Base-by-base conservation (phyloP, 2,888 invertebrate species). In the Orthosia cruda region DNA sequence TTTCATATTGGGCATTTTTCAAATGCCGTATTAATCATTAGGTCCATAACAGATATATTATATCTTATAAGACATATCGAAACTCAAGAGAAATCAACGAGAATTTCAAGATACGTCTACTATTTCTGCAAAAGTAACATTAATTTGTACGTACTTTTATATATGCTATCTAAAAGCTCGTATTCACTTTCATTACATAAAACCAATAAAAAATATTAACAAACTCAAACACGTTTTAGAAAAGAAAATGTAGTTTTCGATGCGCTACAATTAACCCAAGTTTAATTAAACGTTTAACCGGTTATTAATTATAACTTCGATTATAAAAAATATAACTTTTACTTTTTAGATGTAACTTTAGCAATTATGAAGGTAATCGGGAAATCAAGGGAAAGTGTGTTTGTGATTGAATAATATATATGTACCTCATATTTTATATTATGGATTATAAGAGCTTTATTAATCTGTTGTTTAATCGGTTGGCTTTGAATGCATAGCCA, bases 291-390 rank as follows among this genome's bases (percentile, higher is more conserved):
- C 50, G 40, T 61, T 64, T 50, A 61, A 74, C 87, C 71, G 68
- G 85, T 77, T 78, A 66, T 58, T 73, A 83, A 83, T 86, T 75
- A 74, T 73, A 69, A 66, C 70, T 67, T 65, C 54, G 65, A 71
- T 74, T 79, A 72, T 52, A 74, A 67, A 71, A 69, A 63, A 68
- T 59, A n/a, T 32, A 50, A 87, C 87, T 85, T 87, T 85, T 83
- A 87, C 85, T 84, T 86, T 79, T 77, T 55, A 47, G 9, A 18
- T 74, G 49, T 71, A 65, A 62, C 64, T 57, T 68, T 65, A 12
- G 70, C 87, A 86, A 81, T 86, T 81, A 83, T 50, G 20, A 58
- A 57, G 58, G n/a, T 71, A 62, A 64, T 77, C 57, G 68, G 81
- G 23, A 71, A 70, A 75, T 70, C n/a, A 68, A 67, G 65, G 80